A percentile compares a stretch with the other conserved stretches of the same genome.
phyloP scores from a whole-genome alignment of 2,888 invertebrate species.

The Hylaea fasciaria region DNA sequence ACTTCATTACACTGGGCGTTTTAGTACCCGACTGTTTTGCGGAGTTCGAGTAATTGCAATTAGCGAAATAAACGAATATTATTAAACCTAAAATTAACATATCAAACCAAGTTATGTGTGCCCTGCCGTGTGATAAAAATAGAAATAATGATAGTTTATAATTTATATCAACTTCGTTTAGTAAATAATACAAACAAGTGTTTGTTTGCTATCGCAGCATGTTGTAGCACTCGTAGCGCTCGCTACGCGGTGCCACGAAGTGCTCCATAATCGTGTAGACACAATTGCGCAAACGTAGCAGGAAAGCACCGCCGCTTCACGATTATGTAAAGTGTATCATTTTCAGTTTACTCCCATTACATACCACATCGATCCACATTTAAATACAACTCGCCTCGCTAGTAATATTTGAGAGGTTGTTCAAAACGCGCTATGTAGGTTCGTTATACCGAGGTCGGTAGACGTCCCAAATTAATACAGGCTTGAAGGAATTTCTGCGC shows the following conservation, averaged over 20 bases:
- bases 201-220: no score
- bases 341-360: not conserved
- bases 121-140: no score
- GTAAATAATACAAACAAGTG: no score
- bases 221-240: not conserved
- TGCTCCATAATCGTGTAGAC: no score
- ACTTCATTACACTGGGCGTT: no score
- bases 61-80: no score
- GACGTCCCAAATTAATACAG: slow-evolving; percentile 12
- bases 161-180: no score
- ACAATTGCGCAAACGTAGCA: not conserved
- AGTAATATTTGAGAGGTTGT: slow-evolving; percentile 3
- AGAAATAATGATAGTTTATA: no score
- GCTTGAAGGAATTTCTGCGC: slow-evolving; percentile 6
- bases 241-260: not conserved
- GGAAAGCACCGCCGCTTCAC: not conserved
- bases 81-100: no score
- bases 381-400: not conserved
- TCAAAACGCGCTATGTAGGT: not conserved
- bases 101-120: no score
- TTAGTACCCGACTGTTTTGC: no score
- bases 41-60: no score
- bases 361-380: not conserved
- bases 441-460: slow-evolving; percentile 2
- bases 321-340: slow-evolving; percentile 1